A percentile compares a stretch with the other conserved stretches of the same genome.
These are phyloP conservation scores for Amia ocellicauda DNA, from an alignment of 2,113 vertebrate genomes.

Conservation along the genomic window DNA sequence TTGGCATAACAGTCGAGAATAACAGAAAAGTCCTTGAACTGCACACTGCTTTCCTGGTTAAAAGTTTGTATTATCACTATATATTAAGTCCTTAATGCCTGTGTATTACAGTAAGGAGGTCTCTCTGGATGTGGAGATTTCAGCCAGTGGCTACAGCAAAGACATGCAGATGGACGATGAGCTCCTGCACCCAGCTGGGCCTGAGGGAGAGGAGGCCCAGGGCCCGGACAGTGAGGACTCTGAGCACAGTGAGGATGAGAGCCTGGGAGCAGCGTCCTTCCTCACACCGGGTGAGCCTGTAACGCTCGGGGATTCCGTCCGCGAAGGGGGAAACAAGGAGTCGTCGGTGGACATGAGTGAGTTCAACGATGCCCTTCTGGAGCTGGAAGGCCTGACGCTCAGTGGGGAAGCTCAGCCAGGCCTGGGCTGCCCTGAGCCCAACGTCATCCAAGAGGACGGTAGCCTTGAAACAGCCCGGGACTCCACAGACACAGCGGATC, in stretches of 20 bases:
- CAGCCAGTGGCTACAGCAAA: conserved; percentile 87
- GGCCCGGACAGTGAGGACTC: conserved; percentile 42
- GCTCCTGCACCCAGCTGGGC: conserved; percentile 68
- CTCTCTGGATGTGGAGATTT: conserved; percentile 83
- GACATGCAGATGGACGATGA: conserved; percentile 76
- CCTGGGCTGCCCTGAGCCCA: conserved; percentile 23
- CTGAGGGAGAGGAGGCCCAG: conserved; percentile 51
- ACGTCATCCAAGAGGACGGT: conserved; percentile 20
- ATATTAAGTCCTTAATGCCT: no score
- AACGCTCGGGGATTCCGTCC: background rate
- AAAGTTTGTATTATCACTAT: no score
- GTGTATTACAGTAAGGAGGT: conserved; percentile 77
- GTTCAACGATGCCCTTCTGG: conserved; percentile 63
- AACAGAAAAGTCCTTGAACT: no score
- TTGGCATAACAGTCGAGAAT: no score
- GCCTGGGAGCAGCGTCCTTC: conserved; percentile 13
- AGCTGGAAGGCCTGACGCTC: conserved; percentile 59
- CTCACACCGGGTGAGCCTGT: conserved; percentile 16
- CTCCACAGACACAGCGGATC: background rate
- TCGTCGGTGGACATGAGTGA: conserved; percentile 57
- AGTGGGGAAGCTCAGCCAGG: conserved; percentile 24
- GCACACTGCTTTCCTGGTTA: no score
- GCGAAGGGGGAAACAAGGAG: no score
- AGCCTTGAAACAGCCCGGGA: background rate
- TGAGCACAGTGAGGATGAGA: conserved; percentile 31